Evolutionary conservation across 1,140 invertebrate genomes (phyloP), one percentile per base, ranked within the genome.

Genomic region (Mactra quadrangularis): DNA sequence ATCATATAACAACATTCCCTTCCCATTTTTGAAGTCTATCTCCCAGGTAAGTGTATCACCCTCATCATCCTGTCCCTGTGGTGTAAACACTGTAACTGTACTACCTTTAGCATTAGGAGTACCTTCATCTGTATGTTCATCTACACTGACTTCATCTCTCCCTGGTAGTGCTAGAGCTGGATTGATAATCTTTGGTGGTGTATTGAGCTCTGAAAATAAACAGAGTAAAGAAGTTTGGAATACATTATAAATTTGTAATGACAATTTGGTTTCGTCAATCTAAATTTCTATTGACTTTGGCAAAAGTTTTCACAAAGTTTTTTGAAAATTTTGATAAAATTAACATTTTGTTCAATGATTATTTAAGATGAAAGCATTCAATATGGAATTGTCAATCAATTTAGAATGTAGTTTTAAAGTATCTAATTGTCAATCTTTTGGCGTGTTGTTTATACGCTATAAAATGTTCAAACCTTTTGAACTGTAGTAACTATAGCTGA

Each of bases 141-240:
- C 25, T 0, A 81, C 55, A 17, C 31, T 4, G 1, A 71, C 53
- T 1, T 17, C 50, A 3, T 81, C 50, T 22, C 45, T 9, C 3
- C 31, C 22, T 13, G 76, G 76, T 29, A 70, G 33, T 0, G n/a
- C 22, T 33, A 38, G 11, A 11, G 66, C 31, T 9, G 77, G 77
- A 31, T 47, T 7, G 15, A 38, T 41, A 9, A 81, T 66, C 19
- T 45, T 59, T 1, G 77, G 77, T 17, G 77, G 77, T 13, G 31
- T 68, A 41, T 81, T 81, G 15, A 81, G 68, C 15, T 79, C 77
- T 79, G 31, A 41, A 22, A 6, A 68, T 68, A 41, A 31, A 11
- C 33, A n/a, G 25, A 47, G 17, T 41, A 25, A 41, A n/a, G 11
- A 68, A 15, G 13, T 22, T 4, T 29, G 3, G 22, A 9, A 33